Base-by-base conservation (phyloP, 2,113 vertebrate species). In the Narcine bancroftii region DNA sequence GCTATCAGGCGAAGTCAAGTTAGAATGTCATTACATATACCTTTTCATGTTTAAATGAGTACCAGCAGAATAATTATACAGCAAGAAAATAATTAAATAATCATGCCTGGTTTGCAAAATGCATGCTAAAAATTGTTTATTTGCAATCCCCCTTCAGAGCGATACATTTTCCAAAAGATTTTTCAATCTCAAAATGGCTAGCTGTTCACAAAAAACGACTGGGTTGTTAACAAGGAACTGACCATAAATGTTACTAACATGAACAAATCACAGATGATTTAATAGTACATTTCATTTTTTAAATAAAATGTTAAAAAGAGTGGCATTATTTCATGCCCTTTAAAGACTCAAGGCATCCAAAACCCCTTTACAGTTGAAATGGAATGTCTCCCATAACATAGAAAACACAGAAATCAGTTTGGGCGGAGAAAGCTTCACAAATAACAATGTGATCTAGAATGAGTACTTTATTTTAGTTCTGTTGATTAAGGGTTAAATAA, bases 61-160 rank as follows among this genome's bases (percentile, higher is more conserved):
- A 45, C 87, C 39, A 69, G 65, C 87, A 69, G n/a, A 66, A 45
- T 91, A 91, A 69, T 91, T 91, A 91, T 36, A 15, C 87, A 66
- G 26, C 87, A 13, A 5, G 65, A 91, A 66, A 69, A 91, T 65
- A 91, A 91, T 45, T 66, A 19, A 53, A 89, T 69, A 29, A 66
- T 69, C 21, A 69, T 39, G 63, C 33, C 26, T 69, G 21, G 42
- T 69, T 91, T 91, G 26, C 26, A 6, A 13, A 26, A 29, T 39
- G 33, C 13, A 91, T 69, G 9, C 13, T 69, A 45, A 45, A 91
- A 91, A 65, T 29, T 13, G 39, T 91, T 91, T 6, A 69, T 42
- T 66, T 91, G 2, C 33, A 33, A 63, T 24, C 42, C 33, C 87
- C 39, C 39, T 91, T 91, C 45, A 42, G 45, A 69, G 63, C 6